phyloP scores from a whole-genome alignment of 1,140 invertebrate species.

The Zaprionus ornatus region DNA sequence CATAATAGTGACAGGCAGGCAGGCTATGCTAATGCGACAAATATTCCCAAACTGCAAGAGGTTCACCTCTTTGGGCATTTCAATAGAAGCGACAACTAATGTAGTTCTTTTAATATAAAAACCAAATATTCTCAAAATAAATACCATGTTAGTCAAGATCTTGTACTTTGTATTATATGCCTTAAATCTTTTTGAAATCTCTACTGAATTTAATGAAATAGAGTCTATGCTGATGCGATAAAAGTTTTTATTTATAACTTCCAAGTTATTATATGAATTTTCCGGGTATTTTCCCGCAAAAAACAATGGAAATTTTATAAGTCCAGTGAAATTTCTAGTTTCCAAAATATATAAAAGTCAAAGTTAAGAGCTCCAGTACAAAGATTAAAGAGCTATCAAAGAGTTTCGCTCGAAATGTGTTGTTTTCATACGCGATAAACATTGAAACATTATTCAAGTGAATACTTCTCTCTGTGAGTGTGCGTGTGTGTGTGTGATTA shows the following conservation, averaged over 20 bases:
- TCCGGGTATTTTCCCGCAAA: not conserved
- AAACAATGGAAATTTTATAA: not conserved
- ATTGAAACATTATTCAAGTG: not conserved
- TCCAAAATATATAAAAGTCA: not conserved
- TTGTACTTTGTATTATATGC: not conserved
- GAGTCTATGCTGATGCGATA: too few species aligned
- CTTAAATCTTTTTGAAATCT: not conserved
- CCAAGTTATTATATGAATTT: not conserved
- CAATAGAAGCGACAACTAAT: too few species aligned
- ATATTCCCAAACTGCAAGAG: not conserved
- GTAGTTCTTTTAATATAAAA: not conserved
- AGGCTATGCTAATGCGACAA: constrained; percentile 29
- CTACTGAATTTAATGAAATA: not conserved
- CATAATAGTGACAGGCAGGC: constrained; percentile 60
- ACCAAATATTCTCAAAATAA: not conserved
- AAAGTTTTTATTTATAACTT: not conserved
- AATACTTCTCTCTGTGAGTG: not conserved
- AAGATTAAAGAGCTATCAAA: not conserved
- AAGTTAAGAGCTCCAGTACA: not conserved
- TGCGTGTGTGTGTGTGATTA: not conserved
- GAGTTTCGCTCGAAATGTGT: not conserved
- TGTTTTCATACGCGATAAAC: not conserved
- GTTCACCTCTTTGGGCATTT: too few species aligned
- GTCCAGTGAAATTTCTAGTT: not conserved
- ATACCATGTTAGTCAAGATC: not conserved